Evolutionary conservation across 2,797 vertebrate species (phyloP).

Genomic region (Nannoperca obscura): DNA sequence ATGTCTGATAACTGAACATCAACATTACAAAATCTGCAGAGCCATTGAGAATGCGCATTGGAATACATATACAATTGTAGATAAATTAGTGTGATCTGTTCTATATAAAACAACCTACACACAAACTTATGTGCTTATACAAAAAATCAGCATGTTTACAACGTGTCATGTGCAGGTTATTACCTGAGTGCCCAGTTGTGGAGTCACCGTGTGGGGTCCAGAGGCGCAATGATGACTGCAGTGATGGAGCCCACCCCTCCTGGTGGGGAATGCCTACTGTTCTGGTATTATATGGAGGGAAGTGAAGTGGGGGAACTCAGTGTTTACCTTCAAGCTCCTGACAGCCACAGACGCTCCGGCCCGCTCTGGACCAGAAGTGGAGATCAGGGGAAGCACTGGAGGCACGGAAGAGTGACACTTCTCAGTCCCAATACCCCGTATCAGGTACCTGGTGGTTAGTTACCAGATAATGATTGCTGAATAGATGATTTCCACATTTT

Average conservation of each 20-base stretch:
- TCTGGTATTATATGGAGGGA: slow-evolving; percentile 88
- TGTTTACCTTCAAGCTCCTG: slow-evolving; percentile 69
- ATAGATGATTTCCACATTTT: not conserved
- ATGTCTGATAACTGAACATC: not conserved
- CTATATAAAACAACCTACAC: not conserved
- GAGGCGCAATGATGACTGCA: slow-evolving; percentile 64
- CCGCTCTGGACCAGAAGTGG: slow-evolving; percentile 76
- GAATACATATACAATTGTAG: not conserved
- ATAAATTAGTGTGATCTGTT: not conserved
- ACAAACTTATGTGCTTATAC: not conserved
- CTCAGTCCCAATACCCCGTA: slow-evolving; percentile 66
- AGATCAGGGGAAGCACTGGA: slow-evolving; percentile 82
- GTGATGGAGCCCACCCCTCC: slow-evolving; percentile 72
- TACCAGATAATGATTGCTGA: not conserved
- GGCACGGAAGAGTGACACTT: slow-evolving; percentile 81
- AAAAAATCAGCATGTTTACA: not conserved
- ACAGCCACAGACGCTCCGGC: not conserved
- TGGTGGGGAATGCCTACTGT: slow-evolving; percentile 83
- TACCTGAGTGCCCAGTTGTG: slow-evolving; percentile 85
- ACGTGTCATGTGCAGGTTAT: slow-evolving; percentile 72
- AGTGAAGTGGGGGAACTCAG: slow-evolving; percentile 71
- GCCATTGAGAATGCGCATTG: not conserved
- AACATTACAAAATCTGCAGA: not conserved
- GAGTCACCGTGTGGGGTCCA: slow-evolving; percentile 68
- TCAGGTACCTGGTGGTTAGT: slow-evolving; percentile 67